A percentile compares a stretch with the other conserved stretches of the same genome.
Evolutionary conservation across 2,888 invertebrate genomes (phyloP).

Genomic region (Agrenia bidenticulata): DNA sequence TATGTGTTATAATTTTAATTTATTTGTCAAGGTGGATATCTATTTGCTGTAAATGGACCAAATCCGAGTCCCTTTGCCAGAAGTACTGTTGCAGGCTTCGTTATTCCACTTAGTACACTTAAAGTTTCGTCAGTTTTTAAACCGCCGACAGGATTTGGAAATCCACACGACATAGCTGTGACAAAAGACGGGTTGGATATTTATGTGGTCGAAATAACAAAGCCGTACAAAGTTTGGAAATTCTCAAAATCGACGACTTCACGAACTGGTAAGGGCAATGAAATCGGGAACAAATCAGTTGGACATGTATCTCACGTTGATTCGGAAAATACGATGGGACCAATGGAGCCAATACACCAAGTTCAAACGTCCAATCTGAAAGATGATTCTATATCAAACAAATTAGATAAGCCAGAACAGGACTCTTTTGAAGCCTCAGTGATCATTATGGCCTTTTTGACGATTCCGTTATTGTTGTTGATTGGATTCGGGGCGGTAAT

Average conservation of each 20-base stretch:
- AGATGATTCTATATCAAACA: neutral
- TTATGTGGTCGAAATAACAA: slow-evolving; percentile 73
- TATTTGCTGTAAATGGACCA: slow-evolving; percentile 76
- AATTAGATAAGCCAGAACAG: slow-evolving; percentile 12
- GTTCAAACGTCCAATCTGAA: neutral
- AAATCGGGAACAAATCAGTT: too few species aligned
- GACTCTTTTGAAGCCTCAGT: slow-evolving; percentile 49
- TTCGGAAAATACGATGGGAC: neutral
- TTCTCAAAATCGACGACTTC: slow-evolving; percentile 55
- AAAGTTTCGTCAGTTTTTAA: slow-evolving; percentile 66
- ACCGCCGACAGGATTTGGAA: slow-evolving; percentile 62
- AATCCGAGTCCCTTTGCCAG: slow-evolving; percentile 15
- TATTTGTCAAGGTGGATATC: slow-evolving; percentile 63
- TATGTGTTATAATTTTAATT: neutral
- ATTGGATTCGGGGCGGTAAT: slow-evolving; percentile 47
- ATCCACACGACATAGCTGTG: slow-evolving; percentile 81
- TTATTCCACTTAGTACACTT: slow-evolving; percentile 66
- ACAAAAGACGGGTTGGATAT: slow-evolving; percentile 67
- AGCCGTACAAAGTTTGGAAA: slow-evolving; percentile 67
- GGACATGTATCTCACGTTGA: neutral
- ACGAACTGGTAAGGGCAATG: slow-evolving; percentile 1
- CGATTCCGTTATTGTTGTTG: slow-evolving; percentile 48
- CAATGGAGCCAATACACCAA: neutral
- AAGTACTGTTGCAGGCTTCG: slow-evolving; percentile 67
- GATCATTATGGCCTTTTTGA: slow-evolving; percentile 52